A percentile compares a stretch with the other conserved stretches of the same genome.
Conservation (phyloP, 1,140 invertebrate genomes). For the Riptortus pedestris region DNA sequence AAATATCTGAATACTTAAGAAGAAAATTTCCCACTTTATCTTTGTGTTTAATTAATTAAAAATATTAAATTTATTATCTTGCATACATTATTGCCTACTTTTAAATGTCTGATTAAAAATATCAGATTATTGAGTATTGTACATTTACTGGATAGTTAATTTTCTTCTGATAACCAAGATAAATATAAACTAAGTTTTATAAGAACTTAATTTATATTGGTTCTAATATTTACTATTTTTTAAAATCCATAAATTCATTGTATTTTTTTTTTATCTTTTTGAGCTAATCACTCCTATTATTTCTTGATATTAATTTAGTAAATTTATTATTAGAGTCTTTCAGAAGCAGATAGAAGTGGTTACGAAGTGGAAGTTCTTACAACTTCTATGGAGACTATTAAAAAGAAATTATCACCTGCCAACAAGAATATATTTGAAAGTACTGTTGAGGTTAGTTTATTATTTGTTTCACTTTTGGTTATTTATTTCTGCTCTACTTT, state of each 20-base stretch:
- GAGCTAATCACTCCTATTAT: neutral
- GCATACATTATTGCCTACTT: too few species aligned
- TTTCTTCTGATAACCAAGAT: too few species aligned
- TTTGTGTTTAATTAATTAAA: too few species aligned
- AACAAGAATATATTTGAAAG: constrained; percentile 81
- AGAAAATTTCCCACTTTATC: too few species aligned
- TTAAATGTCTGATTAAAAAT: too few species aligned
- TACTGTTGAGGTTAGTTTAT: constrained; percentile 56
- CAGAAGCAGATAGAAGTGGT: constrained; percentile 77
- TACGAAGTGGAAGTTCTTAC: constrained; percentile 87
- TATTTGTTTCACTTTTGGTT: neutral
- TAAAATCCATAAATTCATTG: neutral
- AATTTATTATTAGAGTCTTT: constrained; percentile 76
- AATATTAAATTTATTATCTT: too few species aligned
- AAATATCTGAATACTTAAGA: too few species aligned
- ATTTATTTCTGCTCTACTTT: neutral
- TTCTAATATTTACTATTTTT: neutral
- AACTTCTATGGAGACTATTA: constrained; percentile 82
- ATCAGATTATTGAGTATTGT: too few species aligned
- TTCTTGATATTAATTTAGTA: too few species aligned
- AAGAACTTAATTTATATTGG: too few species aligned
- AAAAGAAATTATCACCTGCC: constrained; percentile 59
- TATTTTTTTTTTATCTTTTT: neutral
- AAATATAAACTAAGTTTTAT: too few species aligned
- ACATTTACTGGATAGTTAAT: too few species aligned